Conservation (phyloP, 23 tunicate species). For the Diplosoma virens region DNA sequence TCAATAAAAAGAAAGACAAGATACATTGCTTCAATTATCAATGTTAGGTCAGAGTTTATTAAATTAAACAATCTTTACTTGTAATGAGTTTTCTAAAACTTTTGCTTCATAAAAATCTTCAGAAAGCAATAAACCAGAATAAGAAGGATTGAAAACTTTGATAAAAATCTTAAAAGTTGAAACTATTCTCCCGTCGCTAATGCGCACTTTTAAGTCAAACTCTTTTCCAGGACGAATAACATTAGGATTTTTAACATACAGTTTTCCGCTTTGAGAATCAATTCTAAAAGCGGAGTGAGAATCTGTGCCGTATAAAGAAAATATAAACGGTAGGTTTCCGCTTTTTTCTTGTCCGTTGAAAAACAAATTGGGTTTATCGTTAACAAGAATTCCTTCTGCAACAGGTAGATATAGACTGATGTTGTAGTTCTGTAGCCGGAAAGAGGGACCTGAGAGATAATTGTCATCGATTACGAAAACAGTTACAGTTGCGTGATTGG, state of each 20-base stretch:
- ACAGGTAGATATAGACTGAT: constrained; percentile 21
- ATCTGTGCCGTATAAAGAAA: constrained; percentile 30
- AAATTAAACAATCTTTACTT: constrained; percentile 16
- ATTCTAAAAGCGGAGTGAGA: constrained; percentile 35
- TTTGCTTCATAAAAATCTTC: constrained; percentile 5
- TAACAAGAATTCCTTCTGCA: constrained; percentile 28
- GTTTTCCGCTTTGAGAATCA: constrained; percentile 21
- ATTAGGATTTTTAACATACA: constrained; percentile 3
- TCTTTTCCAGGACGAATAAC: not conserved
- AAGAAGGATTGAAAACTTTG: not conserved
- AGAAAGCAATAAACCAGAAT: not conserved
- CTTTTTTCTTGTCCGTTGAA: not conserved
- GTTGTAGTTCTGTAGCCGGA: constrained; percentile 36
- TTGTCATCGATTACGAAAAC: constrained; percentile 17
- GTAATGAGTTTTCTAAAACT: constrained; percentile 17
- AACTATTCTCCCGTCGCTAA: constrained; percentile 23
- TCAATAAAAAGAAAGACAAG: too few relatives aligned
- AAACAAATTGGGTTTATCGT: not conserved
- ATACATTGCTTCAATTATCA: too few relatives aligned
- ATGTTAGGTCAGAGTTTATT: not conserved
- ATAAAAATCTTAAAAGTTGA: constrained; percentile 4
- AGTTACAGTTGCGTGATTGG: constrained; percentile 26
- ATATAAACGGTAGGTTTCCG: not conserved
- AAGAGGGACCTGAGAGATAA: not conserved
- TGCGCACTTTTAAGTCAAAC: constrained; percentile 27